Base-by-base conservation (phyloP, 1,140 invertebrate genomes). In the Drosophila lacertosa region DNA sequence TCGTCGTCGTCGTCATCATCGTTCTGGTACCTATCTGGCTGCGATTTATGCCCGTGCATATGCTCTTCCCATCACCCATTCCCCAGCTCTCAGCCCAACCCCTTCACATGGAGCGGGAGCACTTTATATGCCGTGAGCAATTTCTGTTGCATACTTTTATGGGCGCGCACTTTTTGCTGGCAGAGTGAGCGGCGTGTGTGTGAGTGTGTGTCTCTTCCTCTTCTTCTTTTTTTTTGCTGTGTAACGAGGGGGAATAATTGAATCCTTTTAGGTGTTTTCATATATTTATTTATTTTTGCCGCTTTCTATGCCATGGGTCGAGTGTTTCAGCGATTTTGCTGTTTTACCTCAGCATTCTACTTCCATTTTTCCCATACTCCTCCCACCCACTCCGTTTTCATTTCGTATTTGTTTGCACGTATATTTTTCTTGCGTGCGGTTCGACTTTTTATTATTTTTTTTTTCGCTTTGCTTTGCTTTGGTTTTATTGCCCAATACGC, bases 261-360 rank as follows among this genome's bases (percentile, higher is more conserved):
- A 88, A 88, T 88, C 82, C 82, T 88, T 88, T 88, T 88, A 88
- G 82, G 83, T 88, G 78, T 88, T 88, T 88, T 72, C 82, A 86
- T 78, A 54, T 84, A 55, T 79, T 60, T 68, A 67, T 74, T 60
- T 72, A 67, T 53, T 48, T 71, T 72, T 71, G 55, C 62, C 53
- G 40, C 39, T 67, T 67, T 67, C 64, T 45, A 58, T 66, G 67
- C 64, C 39, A 58, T 66, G 67, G 60, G 53, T 65, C 67, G 67
- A 70, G 51, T 55, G 63, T 57, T 70, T 70, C 67, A 65, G 62
- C 60, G 67, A 69, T 69, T 64, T 71, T 65, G 44, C 50, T 39
- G 18, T 65, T 45, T 57, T 16, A 32, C 59, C 37, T 57, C 39
- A n/a, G 10, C 22, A 11, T 11, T 54, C 33, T 7, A 22, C 50